Conservation (phyloP, 2,797 vertebrate genomes). For the Coregonus sp. region DNA sequence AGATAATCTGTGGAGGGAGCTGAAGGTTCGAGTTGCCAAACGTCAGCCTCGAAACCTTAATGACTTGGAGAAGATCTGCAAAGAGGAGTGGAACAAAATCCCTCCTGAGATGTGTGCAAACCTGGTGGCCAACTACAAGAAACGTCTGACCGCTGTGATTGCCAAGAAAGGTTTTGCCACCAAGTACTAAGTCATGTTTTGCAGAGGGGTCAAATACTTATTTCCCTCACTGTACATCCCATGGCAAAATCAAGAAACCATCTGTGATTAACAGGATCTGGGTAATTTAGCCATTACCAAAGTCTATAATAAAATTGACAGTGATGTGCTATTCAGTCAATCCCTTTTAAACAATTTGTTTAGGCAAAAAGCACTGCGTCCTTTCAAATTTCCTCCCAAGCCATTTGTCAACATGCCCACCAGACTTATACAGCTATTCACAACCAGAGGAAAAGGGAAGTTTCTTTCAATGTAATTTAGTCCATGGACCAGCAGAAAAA, state of each 20-base stretch:
- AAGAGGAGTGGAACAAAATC: too few species aligned
- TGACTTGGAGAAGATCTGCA: too few species aligned
- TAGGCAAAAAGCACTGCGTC: neutral
- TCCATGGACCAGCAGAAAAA: too few species aligned
- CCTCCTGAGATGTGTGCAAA: too few species aligned
- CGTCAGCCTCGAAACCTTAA: too few species aligned
- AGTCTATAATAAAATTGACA: slow-evolving; percentile 8
- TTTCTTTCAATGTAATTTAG: neutral
- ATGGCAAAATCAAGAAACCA: slow-evolving; percentile 19
- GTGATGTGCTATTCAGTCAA: slow-evolving; percentile 9
- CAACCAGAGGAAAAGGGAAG: neutral
- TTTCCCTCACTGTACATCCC: neutral
- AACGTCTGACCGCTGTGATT: too few species aligned
- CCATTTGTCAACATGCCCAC: neutral
- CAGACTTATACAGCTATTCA: slow-evolving; percentile 2
- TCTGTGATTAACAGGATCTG: slow-evolving; percentile 9
- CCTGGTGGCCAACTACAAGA: too few species aligned
- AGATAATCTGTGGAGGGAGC: too few species aligned
- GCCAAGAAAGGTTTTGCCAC: too few species aligned
- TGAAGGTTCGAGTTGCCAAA: too few species aligned
- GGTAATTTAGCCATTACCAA: neutral
- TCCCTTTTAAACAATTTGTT: slow-evolving; percentile 1
- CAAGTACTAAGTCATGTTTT: too few species aligned
- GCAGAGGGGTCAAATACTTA: too few species aligned
- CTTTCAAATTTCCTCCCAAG: neutral